phyloP scores from a whole-genome alignment of 30 jellyfish, hydroid and myxozoan species.

The Hydra vulgaris region DNA sequence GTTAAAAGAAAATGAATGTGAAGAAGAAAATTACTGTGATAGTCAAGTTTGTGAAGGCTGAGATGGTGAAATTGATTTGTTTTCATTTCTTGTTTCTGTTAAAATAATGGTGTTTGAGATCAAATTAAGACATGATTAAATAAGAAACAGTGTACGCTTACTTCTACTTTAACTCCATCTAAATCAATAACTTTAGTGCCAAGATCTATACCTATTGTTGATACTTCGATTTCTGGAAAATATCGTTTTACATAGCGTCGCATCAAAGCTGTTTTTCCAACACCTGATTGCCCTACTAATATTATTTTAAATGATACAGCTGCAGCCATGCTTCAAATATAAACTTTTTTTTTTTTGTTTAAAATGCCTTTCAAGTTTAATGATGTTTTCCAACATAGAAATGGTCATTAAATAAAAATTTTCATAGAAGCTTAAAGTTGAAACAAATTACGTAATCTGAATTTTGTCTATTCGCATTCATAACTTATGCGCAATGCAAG shows the following conservation, averaged over 20 bases:
- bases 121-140: too few species aligned
- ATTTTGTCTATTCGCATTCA: neutral
- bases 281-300: constrained; percentile 79
- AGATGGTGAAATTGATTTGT: too few species aligned
- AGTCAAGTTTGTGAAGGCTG: too few species aligned
- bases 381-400: too few species aligned
- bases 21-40: too few species aligned
- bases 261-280: constrained; percentile 79
- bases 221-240: constrained; percentile 65
- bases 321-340: constrained; percentile 8
- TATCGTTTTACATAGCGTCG: constrained; percentile 54
- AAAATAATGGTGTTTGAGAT: too few species aligned
- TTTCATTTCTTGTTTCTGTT: too few species aligned
- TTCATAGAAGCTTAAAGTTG: neutral
- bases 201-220: constrained; percentile 86
- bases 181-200: constrained; percentile 41
- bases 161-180: constrained; percentile 75
- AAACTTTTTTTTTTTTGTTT: too few species aligned
- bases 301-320: constrained; percentile 58
- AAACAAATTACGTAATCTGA: neutral
- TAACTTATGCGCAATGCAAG: neutral
- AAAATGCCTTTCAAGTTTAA: too few species aligned
- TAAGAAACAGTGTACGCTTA: too few species aligned
- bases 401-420: neutral
- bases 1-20: too few species aligned